Base-by-base conservation (phyloP, 2,888 invertebrate genomes). In the Formica aserva region DNA sequence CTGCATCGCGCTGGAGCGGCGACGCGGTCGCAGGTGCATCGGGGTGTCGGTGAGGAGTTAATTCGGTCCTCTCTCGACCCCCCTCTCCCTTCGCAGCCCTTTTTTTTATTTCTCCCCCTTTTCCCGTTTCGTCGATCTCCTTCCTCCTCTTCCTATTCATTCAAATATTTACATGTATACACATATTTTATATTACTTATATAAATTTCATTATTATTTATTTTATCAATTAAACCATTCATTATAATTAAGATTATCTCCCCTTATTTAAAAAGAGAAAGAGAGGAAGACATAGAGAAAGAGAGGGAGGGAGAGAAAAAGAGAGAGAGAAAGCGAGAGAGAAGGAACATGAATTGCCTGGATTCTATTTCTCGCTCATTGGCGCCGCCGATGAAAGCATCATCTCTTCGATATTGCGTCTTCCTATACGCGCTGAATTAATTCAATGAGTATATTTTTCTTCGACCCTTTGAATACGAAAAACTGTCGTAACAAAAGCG, bases 331-430 rank as follows among this genome's bases (percentile, higher is more conserved):
- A 15, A 4, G 15, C 5, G 15, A 45, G 5, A 45, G 45, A 18
- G 45, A 45, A 45, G 18, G 69, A 57, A 69, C 80, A 72, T 65
- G 63, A 83, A 84, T 82, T 75, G 82, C 62, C 29, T 55, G 69
- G 57, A 88, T 91, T 93, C 92, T 93, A 93, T 93, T 93, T 93
- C 91, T 92, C 90, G 91, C 85, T 84, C 84, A 84, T 87, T 90
- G 90, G 89, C 91, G 90, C 90, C 90, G 13, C 13, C 13, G 26
- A 74, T 66, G 13, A 38, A 55, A 29, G 9, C n/a, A 13, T 38
- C 35, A 15, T 76, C 22, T 48, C 29, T 15, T 15, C 15, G 26
- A 22, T n/a, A 3, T 15, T n/a, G 38, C 35, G 15, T 45, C n/a
- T 52, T 52, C 45, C 26, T 26, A 60, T 4, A 32, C 15, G 41